These are phyloP conservation scores for Cydia splendana DNA, from an alignment of 1,140 invertebrate species.

Conservation along the genomic window DNA sequence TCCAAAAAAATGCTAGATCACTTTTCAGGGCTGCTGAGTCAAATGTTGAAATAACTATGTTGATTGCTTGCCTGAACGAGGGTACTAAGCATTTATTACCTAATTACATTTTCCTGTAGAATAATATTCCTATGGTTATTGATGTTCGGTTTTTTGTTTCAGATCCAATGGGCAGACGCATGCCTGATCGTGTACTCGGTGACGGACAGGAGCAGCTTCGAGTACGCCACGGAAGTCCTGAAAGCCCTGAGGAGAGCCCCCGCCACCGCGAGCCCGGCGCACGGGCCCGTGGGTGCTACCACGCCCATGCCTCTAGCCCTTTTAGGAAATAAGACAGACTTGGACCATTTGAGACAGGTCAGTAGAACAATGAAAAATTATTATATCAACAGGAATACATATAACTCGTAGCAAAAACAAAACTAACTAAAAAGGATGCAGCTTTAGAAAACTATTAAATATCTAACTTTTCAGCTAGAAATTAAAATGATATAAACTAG, in stretches of 20 bases:
- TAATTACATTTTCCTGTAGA: no score
- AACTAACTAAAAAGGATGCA: no score
- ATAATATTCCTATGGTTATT: no score
- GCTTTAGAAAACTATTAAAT: no score
- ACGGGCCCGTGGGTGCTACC: conserved; percentile 48
- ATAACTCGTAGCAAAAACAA: no score
- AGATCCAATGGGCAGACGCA: conserved; percentile 88
- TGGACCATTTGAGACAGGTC: conserved; percentile 88
- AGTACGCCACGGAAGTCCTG: conserved; percentile 83
- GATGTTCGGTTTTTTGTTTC: conserved; percentile 43
- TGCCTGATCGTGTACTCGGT: conserved; percentile 90
- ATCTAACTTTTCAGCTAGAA: no score
- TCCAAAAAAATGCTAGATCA: no score
- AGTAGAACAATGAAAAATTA: conserved; percentile 45
- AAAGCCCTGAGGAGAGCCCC: conserved; percentile 80
- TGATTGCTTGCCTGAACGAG: no score
- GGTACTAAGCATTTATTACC: no score
- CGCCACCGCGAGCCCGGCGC: conserved; percentile 60
- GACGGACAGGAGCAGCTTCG: conserved; percentile 85
- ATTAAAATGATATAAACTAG: no score
- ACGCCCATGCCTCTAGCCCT: conserved; percentile 82
- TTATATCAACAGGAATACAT: not conserved
- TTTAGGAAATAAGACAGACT: conserved; percentile 88
- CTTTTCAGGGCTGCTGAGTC: no score
- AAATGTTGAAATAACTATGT: no score